Evolutionary conservation across 2,888 invertebrate species (phyloP).

Genomic region (Leptopterna dolabrata): DNA sequence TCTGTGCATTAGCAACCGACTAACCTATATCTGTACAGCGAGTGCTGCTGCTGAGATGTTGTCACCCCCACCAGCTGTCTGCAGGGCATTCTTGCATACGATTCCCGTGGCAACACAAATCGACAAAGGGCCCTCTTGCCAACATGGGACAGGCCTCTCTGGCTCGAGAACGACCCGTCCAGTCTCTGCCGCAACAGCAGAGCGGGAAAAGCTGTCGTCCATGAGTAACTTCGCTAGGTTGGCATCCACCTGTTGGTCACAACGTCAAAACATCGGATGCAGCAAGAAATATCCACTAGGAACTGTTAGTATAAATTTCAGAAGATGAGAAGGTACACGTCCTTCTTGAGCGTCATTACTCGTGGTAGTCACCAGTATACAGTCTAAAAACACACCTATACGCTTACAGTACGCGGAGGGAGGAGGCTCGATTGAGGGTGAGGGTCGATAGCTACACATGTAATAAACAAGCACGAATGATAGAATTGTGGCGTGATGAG

Average conservation of each 20-base stretch:
- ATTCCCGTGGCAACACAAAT: slow-evolving; percentile 87
- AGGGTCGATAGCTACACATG: too few species aligned
- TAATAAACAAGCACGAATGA: too few species aligned
- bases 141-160: slow-evolving; percentile 82
- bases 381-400: too few species aligned
- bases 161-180: slow-evolving; percentile 73
- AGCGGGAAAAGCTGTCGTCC: slow-evolving; percentile 86
- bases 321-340: too few species aligned
- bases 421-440: too few species aligned
- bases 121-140: slow-evolving; percentile 77
- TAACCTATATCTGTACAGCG: slow-evolving; percentile 68
- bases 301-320: too few species aligned
- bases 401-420: too few species aligned
- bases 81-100: slow-evolving; percentile 82
- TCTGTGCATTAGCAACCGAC: background rate
- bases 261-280: background rate
- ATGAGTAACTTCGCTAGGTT: slow-evolving; percentile 75
- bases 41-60: slow-evolving; percentile 91
- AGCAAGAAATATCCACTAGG: too few species aligned
- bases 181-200: slow-evolving; percentile 71
- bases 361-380: too few species aligned
- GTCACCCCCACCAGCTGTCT: slow-evolving; percentile 89
- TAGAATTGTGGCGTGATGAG: too few species aligned
- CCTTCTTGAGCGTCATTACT: too few species aligned
- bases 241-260: slow-evolving; percentile 69